phyloP scores from a whole-genome alignment of 2,797 vertebrate genomes.

The Tenualosa thibaudeaui region DNA sequence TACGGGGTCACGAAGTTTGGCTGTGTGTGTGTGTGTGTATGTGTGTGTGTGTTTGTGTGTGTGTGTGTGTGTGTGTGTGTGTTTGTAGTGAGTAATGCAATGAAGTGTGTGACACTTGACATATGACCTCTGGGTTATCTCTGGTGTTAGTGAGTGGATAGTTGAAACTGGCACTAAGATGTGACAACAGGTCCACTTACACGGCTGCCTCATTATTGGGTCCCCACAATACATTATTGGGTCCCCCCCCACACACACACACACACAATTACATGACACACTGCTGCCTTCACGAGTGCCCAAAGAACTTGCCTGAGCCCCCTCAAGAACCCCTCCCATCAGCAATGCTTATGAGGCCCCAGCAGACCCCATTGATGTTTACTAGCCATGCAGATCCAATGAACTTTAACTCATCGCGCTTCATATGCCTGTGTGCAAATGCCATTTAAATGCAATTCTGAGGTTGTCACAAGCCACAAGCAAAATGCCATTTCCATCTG shows the following conservation, averaged over 20 bases:
- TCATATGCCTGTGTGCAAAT: conserved; percentile 41
- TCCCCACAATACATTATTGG: not conserved
- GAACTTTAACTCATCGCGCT: conserved; percentile 46
- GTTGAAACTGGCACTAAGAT: not conserved
- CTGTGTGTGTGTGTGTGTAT: no score
- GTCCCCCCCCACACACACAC: not conserved
- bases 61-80: not conserved
- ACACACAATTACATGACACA: conserved; percentile 54
- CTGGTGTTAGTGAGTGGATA: not conserved
- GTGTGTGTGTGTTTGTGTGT: not conserved
- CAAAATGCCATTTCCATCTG: conserved; percentile 54
- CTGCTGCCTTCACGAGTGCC: conserved; percentile 8
- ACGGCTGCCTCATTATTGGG: not conserved
- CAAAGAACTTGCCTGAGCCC: not conserved
- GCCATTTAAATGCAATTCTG: conserved; percentile 74
- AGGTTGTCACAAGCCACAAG: conserved; percentile 41
- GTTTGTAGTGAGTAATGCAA: no score
- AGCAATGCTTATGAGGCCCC: conserved; percentile 35
- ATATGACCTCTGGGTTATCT: not conserved
- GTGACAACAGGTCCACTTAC: not conserved
- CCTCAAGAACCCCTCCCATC: not conserved
- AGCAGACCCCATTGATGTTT: conserved; percentile 58
- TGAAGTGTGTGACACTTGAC: not conserved
- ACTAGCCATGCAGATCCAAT: conserved; percentile 60
- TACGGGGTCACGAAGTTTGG: not conserved